Base-by-base conservation (phyloP, 2,113 vertebrate species). In the Leucosticte australis region DNA sequence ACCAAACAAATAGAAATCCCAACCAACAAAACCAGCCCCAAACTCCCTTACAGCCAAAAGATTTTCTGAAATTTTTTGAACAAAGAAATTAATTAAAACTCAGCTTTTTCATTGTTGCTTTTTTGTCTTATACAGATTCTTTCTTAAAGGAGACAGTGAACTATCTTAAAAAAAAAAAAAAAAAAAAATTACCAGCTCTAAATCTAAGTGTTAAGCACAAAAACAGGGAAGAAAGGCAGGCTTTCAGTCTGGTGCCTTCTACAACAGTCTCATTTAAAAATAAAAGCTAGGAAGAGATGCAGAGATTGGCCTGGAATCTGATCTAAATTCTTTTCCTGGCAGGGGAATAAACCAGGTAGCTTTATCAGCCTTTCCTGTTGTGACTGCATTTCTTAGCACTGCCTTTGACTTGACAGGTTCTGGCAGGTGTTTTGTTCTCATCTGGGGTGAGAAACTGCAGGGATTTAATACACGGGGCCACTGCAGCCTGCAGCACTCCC, bases 381-480 rank as follows among this genome's bases (percentile, higher is more conserved):
- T 53, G 85, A 49, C 75, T 5, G 10, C 65, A 2, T 90, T 88
- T 77, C 21, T 18, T 33, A 55, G 77, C 1, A 0, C 41, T 55
- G 81, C 65, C 57, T 91, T 46, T 81, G 75, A 80, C 41, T 21
- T 78, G 85, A 46, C 83, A 63, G 67, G 7, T 70, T n/a, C 30
- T 85, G 90, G 84, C 87, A 56, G 75, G 76, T 33, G 87, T 88
- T 91, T 74, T 67, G 47, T 88, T 33, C 82, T 83, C 82, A 15
- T 50, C 47, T 27, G 60, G 84, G 90, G 88, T 68, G 83, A 70
- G 88, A 77, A 83, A 88, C 33, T 81, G 85, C 39, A 55, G 78
- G 79, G 83, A 47, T 94, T 96, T 49, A 55, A 83, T 28, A 1
- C 27, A 15, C 1, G 0, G 7, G 69, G 4, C 1, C 19, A 17